These are phyloP conservation scores for Apostichopus japonicus DNA, from an alignment of 35 echinoderm and acorn worm species.

Conservation along the genomic window DNA sequence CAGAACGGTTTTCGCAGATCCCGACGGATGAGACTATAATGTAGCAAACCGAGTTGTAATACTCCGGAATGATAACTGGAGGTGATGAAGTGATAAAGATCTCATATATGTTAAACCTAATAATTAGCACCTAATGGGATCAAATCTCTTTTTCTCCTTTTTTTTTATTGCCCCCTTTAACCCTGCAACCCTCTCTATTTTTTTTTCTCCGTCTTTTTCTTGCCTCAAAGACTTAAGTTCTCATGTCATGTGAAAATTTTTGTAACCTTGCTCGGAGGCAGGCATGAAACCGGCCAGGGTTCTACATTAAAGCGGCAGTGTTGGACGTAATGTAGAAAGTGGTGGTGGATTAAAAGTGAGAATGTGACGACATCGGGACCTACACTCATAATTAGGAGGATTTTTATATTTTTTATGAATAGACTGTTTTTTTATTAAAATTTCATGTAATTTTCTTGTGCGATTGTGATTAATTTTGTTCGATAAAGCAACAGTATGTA, in stretches of 20 bases:
- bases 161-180: too few species aligned
- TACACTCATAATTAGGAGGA: too few species aligned
- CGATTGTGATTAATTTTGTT: too few species aligned
- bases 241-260: not conserved
- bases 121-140: not conserved
- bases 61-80: conserved; percentile 14
- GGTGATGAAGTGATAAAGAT: conserved; percentile 36
- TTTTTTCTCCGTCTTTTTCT: not conserved
- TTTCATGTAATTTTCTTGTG: too few species aligned
- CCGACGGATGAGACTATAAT: not conserved
- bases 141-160: not conserved
- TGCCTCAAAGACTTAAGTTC: not conserved
- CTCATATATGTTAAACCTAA: conserved; percentile 4
- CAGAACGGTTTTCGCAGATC: not conserved
- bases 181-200: too few species aligned
- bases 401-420: too few species aligned
- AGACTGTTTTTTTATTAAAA: too few species aligned
- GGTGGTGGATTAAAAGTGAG: too few species aligned
- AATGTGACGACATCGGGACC: too few species aligned
- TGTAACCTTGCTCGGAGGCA: conserved; percentile 31
- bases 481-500: too few species aligned
- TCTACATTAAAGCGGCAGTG: too few species aligned
- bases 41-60: conserved; percentile 7
- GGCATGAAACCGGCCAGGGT: not conserved
- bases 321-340: too few species aligned